Evolutionary conservation across 2,888 invertebrate species (phyloP).

Genomic region (Dysmachus trigonus): DNA sequence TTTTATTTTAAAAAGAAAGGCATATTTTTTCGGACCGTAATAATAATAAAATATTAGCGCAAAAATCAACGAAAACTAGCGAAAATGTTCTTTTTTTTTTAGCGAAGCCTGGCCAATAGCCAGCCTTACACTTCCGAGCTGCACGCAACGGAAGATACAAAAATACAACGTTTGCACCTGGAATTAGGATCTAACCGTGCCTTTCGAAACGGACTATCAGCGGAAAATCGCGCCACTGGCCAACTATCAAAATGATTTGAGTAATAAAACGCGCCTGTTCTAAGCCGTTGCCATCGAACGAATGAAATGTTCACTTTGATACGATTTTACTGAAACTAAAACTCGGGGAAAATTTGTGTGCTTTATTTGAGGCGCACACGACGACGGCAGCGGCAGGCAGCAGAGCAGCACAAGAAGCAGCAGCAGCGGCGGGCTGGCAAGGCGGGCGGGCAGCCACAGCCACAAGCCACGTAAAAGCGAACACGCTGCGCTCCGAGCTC

Average conservation of each 20-base stretch:
- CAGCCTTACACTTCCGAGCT: background rate
- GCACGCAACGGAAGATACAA: background rate
- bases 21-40: background rate
- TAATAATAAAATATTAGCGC: background rate
- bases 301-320: conserved; percentile 64
- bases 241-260: background rate
- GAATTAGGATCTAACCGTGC: background rate
- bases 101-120: background rate
- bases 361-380: conserved; percentile 35
- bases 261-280: conserved; percentile 61
- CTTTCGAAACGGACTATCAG: background rate
- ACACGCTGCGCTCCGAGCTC: conserved; percentile 47
- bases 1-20: background rate
- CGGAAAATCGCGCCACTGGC: background rate
- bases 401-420: background rate
- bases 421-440: conserved; percentile 1
- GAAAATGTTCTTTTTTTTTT: background rate
- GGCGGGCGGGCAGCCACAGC: conserved; percentile 4
- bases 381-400: conserved; percentile 33
- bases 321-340: conserved; percentile 62
- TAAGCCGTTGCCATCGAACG: conserved; percentile 65
- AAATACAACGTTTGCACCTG: background rate
- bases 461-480: background rate
- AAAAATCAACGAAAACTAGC: background rate
- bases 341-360: conserved; percentile 15